Percentiles rank a stretch among this genome's conserved stretches.
These are phyloP conservation scores for Agrilus mali DNA, from an alignment of 2,888 invertebrate species.

Conservation along the genomic window DNA sequence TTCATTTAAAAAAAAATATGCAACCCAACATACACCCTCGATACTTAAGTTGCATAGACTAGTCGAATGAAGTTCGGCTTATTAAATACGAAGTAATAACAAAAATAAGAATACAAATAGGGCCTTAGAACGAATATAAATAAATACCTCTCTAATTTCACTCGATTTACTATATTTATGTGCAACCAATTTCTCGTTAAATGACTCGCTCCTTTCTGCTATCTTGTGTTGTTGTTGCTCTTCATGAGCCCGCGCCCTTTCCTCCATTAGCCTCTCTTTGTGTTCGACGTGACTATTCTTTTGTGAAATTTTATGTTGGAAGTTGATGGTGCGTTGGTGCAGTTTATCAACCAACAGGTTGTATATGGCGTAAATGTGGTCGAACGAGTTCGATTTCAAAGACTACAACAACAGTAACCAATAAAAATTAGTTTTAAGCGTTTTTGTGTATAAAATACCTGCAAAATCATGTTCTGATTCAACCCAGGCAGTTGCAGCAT, in stretches of 20 bases:
- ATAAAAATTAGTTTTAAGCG: neutral
- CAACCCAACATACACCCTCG: too few species aligned
- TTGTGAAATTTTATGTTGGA: constrained; percentile 41
- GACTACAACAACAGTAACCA: constrained; percentile 41
- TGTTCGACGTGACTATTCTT: constrained; percentile 43
- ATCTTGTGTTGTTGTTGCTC: constrained; percentile 19
- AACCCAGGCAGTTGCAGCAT: constrained; percentile 73
- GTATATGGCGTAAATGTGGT: constrained; percentile 90
- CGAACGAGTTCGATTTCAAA: constrained; percentile 72
- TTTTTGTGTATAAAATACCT: constrained; percentile 38
- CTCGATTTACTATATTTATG: constrained; percentile 15
- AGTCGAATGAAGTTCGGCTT: too few species aligned
- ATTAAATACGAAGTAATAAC: too few species aligned
- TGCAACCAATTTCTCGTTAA: constrained; percentile 28
- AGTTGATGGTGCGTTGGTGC: constrained; percentile 37
- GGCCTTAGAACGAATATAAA: too few species aligned
- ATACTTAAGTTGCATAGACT: too few species aligned
- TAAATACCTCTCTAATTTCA: constrained; percentile 9
- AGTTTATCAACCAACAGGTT: constrained; percentile 77
- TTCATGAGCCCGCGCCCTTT: constrained; percentile 20
- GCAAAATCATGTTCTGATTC: constrained; percentile 56
- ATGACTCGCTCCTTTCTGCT: constrained; percentile 31
- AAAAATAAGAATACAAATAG: too few species aligned
- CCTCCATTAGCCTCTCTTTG: constrained; percentile 28
- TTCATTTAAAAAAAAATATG: too few species aligned